phyloP scores from a whole-genome alignment of 1,140 invertebrate genomes.

The Anastatus disparis region DNA sequence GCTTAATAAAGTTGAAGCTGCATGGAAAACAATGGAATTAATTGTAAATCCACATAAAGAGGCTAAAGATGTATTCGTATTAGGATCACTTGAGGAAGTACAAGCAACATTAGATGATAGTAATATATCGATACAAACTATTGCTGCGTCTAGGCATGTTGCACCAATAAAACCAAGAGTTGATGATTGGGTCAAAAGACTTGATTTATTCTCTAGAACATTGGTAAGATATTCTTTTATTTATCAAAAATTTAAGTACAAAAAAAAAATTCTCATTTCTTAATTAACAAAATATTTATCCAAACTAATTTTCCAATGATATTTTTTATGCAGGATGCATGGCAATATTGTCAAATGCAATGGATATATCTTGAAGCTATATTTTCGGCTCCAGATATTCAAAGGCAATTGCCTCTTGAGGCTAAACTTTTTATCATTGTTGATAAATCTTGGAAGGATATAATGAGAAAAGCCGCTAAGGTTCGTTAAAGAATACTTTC shows the following conservation, averaged over 20 bases:
- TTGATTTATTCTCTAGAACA: slow-evolving; percentile 82
- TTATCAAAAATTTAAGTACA: background rate
- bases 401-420: slow-evolving; percentile 85
- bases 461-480: slow-evolving; percentile 79
- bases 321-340: slow-evolving; percentile 75
- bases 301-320: background rate
- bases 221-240: slow-evolving; percentile 67
- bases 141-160: slow-evolving; percentile 84
- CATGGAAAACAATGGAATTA: slow-evolving; percentile 85
- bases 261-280: background rate
- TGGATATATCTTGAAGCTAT: slow-evolving; percentile 91
- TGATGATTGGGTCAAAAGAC: slow-evolving; percentile 80
- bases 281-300: background rate
- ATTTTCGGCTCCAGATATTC: slow-evolving; percentile 89
- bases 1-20: slow-evolving; percentile 83
- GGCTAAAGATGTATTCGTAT: slow-evolving; percentile 81
- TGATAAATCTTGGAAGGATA: slow-evolving; percentile 88
- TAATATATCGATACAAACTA: slow-evolving; percentile 86
- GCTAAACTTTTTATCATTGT: slow-evolving; percentile 85
- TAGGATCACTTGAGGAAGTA: slow-evolving; percentile 86
- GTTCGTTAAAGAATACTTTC: slow-evolving; percentile 55
- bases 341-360: slow-evolving; percentile 84
- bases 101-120: slow-evolving; percentile 85
- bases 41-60: slow-evolving; percentile 81
- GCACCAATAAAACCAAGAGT: slow-evolving; percentile 83